phyloP scores from a whole-genome alignment of 2,113 vertebrate species.

The Barnardius zonarius region DNA sequence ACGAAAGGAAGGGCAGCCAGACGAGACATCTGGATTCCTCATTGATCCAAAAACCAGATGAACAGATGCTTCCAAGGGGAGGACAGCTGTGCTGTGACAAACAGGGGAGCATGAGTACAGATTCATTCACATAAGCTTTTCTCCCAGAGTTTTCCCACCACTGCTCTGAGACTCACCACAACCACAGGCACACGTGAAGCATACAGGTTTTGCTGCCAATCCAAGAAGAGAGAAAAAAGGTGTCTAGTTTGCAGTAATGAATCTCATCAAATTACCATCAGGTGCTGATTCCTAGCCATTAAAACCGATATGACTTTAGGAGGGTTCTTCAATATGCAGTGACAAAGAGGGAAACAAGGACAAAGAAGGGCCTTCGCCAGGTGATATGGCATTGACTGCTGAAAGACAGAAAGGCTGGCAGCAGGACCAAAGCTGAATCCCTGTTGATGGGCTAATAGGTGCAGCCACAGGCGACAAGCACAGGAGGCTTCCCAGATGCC shows the following conservation, averaged over 20 bases:
- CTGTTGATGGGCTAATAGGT: not conserved
- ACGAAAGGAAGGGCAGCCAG: not conserved
- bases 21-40: not conserved
- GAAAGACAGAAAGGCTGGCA: not conserved
- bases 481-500: not conserved
- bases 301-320: not conserved
- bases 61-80: not conserved
- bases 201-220: not conserved
- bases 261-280: not conserved
- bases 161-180: not conserved
- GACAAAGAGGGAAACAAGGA: not conserved
- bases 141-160: not conserved
- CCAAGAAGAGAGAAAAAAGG: not conserved
- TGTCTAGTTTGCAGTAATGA: rapidly evolving
- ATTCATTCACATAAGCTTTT: not conserved
- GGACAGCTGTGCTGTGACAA: not conserved
- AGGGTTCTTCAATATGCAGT: not conserved
- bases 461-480: not conserved
- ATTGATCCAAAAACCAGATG: not conserved
- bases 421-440: not conserved
- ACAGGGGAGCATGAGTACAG: rapidly evolving
- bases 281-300: not conserved
- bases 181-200: not conserved
- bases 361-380: not conserved
- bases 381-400: not conserved